Conservation (phyloP, 2,888 invertebrate species). For the Mythimna ferrago region DNA sequence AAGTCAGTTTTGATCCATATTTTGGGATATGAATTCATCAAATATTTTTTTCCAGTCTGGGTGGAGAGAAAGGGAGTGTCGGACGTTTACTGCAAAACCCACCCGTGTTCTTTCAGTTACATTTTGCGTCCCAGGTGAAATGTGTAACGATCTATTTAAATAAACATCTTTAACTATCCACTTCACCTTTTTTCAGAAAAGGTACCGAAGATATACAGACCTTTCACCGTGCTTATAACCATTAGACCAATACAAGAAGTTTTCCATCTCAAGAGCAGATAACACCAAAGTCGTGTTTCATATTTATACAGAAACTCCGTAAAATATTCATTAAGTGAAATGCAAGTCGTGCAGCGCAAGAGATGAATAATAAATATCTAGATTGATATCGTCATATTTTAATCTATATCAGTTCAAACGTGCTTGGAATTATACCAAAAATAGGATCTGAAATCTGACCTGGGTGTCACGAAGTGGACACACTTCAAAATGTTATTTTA, state of each 20-base stretch:
- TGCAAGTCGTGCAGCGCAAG: conserved; percentile 81
- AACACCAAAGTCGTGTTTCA: conserved; percentile 68
- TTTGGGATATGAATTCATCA: no score
- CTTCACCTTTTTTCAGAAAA: background rate
- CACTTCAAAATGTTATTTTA: conserved; percentile 16
- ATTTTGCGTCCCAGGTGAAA: no score
- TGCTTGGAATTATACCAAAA: conserved; percentile 74
- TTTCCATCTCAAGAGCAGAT: conserved; percentile 45
- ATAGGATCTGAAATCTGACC: conserved; percentile 43
- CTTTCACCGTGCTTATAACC: conserved; percentile 5
- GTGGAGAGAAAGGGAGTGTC: no score
- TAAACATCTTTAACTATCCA: background rate
- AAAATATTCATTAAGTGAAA: conserved; percentile 85
- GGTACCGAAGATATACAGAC: background rate
- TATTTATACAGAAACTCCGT: conserved; percentile 72
- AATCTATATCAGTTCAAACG: conserved; percentile 83
- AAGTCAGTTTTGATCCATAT: no score
- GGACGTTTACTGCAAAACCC: no score
- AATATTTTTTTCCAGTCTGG: no score
- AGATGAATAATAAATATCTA: conserved; percentile 82
- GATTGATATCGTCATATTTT: conserved; percentile 78
- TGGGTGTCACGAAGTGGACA: conserved; percentile 44
- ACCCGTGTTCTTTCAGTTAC: no score
- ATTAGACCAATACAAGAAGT: conserved; percentile 8
- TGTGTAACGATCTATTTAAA: no score